Evolutionary conservation across 2,113 vertebrate genomes (phyloP).

Genomic region (Terrapene triunguis): DNA sequence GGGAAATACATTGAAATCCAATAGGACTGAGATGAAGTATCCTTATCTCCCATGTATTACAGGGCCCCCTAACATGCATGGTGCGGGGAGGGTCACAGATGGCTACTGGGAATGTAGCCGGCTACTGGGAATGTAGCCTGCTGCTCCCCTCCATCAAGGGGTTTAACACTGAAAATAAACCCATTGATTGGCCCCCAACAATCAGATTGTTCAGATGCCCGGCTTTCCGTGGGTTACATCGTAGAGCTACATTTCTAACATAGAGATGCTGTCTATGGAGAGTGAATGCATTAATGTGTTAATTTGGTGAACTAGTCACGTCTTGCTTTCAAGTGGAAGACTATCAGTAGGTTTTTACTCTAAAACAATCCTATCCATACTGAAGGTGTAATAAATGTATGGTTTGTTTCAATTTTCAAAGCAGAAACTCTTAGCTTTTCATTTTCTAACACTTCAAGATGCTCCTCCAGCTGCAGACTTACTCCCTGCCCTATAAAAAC

Average conservation of each 20-base stretch:
- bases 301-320: background rate
- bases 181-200: background rate
- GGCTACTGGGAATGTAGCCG: background rate
- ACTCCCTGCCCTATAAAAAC: background rate
- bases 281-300: rapidly evolving
- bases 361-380: rapidly evolving
- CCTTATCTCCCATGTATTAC: background rate
- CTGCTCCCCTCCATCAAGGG: background rate
- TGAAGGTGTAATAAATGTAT: background rate
- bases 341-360: background rate
- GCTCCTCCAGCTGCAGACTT: background rate
- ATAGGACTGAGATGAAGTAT: background rate
- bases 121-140: background rate
- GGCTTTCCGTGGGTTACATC: background rate
- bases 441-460: background rate
- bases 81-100: background rate
- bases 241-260: background rate
- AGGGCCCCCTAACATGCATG: background rate
- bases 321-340: background rate
- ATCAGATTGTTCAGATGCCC: background rate
- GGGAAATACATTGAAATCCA: background rate
- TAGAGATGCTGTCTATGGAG: background rate
- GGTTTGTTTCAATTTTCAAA: background rate
- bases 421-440: background rate
- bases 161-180: background rate